A percentile compares a stretch with the other conserved stretches of the same genome.
phyloP scores from a whole-genome alignment of 2,888 invertebrate species.

The Trissoscelio sp. region DNA sequence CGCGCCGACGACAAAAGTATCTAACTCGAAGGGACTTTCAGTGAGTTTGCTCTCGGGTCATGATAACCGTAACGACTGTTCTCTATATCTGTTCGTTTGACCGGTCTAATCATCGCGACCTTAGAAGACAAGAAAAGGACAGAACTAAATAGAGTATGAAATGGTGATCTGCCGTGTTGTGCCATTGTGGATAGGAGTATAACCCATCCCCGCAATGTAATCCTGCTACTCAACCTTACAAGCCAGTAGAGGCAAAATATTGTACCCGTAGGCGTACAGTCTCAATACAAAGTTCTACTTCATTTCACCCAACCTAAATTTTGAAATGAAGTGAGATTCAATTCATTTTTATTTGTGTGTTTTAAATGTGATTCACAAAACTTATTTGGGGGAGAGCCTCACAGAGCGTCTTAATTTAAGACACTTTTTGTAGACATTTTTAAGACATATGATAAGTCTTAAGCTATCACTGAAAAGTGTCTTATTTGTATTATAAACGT shows the following conservation, averaged over 20 bases:
- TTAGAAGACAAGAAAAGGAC: slow-evolving; percentile 47
- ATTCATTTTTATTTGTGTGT: too few species aligned
- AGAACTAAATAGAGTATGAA: slow-evolving; percentile 74
- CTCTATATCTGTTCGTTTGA: slow-evolving; percentile 46
- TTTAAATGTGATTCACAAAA: too few species aligned
- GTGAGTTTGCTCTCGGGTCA: slow-evolving; percentile 31
- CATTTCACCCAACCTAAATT: too few species aligned
- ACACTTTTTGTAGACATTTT: too few species aligned
- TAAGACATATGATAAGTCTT: too few species aligned
- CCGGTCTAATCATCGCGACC: slow-evolving; percentile 52
- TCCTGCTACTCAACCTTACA: slow-evolving; percentile 61
- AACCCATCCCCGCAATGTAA: slow-evolving; percentile 61
- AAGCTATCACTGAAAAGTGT: too few species aligned
- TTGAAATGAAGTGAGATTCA: too few species aligned
- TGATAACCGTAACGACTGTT: slow-evolving; percentile 54
- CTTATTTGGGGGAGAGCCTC: too few species aligned
- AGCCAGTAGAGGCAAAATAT: slow-evolving; percentile 51
- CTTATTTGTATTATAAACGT: too few species aligned
- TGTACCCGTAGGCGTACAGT: too few species aligned
- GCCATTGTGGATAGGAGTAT: slow-evolving; percentile 43
- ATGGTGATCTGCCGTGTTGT: slow-evolving; percentile 73
- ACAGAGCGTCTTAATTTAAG: too few species aligned
- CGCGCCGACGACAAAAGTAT: slow-evolving; percentile 54
- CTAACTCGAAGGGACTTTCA: slow-evolving; percentile 45
- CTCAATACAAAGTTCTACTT: too few species aligned